These are phyloP conservation scores for Apotomis capreana DNA, from an alignment of 2,888 invertebrate species.

Conservation along the genomic window DNA sequence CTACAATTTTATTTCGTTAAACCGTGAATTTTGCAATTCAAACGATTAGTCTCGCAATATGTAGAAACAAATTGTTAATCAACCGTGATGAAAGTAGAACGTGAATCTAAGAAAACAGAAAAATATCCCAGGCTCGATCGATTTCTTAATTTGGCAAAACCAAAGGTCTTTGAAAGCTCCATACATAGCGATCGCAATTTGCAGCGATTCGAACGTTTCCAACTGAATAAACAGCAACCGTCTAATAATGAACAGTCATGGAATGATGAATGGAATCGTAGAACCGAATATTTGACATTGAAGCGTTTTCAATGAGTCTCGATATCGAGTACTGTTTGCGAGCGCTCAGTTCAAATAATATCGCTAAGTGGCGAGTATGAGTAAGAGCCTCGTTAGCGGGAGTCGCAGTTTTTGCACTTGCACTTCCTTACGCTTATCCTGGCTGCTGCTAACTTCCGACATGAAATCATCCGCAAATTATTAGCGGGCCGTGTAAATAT, in stretches of 20 bases:
- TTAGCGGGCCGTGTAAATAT: slow-evolving; percentile 2
- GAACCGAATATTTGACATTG: slow-evolving; percentile 69
- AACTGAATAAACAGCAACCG: slow-evolving; percentile 30
- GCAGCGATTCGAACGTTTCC: slow-evolving; percentile 12
- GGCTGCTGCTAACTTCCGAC: neutral
- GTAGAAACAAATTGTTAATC: slow-evolving; percentile 11
- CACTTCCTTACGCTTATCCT: neutral
- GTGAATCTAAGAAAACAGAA: slow-evolving; percentile 3
- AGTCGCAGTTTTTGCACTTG: slow-evolving; percentile 1
- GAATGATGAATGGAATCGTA: slow-evolving; percentile 44
- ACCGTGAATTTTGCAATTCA: neutral
- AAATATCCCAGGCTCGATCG: neutral
- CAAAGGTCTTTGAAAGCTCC: slow-evolving; percentile 18
- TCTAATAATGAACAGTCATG: neutral
- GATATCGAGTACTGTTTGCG: slow-evolving; percentile 9
- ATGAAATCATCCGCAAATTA: slow-evolving; percentile 1
- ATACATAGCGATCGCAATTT: slow-evolving; percentile 25
- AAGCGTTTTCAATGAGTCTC: slow-evolving; percentile 41
- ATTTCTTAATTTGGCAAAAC: slow-evolving; percentile 19
- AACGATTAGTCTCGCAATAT: neutral
- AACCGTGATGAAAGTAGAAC: neutral
- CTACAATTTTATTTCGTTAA: slow-evolving; percentile 10
- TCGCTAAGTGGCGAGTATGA: slow-evolving; percentile 22
- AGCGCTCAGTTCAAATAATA: slow-evolving; percentile 30
- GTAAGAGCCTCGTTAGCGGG: slow-evolving; percentile 9